Percentiles rank a stretch among this genome's conserved stretches.
Evolutionary conservation across 1,140 invertebrate species (phyloP).

Genomic region (Conus betulinus): DNA sequence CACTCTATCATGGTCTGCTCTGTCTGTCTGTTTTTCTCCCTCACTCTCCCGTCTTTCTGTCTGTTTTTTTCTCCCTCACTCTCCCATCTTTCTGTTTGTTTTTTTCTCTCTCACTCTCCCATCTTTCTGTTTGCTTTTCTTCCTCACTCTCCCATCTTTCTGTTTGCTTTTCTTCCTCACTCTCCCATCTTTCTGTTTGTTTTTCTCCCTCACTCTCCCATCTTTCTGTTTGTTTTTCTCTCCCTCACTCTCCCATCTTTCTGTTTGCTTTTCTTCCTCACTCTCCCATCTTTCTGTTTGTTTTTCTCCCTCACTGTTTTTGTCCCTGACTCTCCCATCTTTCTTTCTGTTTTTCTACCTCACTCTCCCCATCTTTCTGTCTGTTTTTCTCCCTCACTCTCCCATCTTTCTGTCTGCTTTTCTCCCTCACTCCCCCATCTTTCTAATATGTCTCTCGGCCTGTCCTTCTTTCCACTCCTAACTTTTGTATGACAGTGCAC

Average conservation of each 20-base stretch:
- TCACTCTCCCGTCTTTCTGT: neutral
- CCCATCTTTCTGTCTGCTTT: neutral
- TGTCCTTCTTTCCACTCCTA: neutral
- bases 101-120: neutral
- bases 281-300: neutral
- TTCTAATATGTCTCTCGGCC: neutral
- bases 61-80: too few species aligned
- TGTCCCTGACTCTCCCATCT: neutral
- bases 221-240: too few species aligned
- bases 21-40: neutral
- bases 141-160: neutral
- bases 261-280: too few species aligned
- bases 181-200: neutral
- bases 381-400: neutral
- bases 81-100: neutral
- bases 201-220: neutral
- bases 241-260: neutral
- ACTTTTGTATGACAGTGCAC: too few species aligned
- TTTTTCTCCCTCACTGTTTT: neutral
- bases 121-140: too few species aligned
- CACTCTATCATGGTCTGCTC: too few species aligned
- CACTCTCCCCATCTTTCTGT: neutral
- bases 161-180: too few species aligned
- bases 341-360: neutral
- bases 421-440: neutral